Evolutionary conservation across 2,888 invertebrate species (phyloP).

Genomic region (Abrostola triplasia): DNA sequence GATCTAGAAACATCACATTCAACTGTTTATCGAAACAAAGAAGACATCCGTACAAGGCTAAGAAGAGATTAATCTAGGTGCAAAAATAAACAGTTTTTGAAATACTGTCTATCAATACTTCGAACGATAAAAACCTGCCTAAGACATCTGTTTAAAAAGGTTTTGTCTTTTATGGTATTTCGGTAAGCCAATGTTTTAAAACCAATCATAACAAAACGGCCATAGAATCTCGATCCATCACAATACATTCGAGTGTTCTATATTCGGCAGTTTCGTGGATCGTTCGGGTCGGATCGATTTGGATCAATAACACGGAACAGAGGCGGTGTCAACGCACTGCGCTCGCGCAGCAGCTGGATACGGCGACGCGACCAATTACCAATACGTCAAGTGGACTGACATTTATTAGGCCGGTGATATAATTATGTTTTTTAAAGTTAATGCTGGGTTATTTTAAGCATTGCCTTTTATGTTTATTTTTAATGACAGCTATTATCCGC

Average conservation of each 20-base stretch:
- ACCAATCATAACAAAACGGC: slow-evolving; percentile 17
- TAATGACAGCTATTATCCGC: slow-evolving; percentile 3
- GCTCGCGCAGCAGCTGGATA: slow-evolving; percentile 39
- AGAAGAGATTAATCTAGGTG: too few relatives aligned
- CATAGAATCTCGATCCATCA: slow-evolving; percentile 23
- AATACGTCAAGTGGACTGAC: slow-evolving; percentile 54
- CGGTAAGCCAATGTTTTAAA: background rate
- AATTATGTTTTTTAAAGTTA: slow-evolving; percentile 45
- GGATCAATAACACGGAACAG: slow-evolving; percentile 82
- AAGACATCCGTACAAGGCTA: too few relatives aligned
- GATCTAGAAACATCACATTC: too few relatives aligned
- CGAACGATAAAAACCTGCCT: too few relatives aligned
- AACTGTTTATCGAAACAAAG: too few relatives aligned
- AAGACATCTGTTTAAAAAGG: too few relatives aligned
- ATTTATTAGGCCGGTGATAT: slow-evolving; percentile 43
- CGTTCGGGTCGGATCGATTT: slow-evolving; percentile 69
- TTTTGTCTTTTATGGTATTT: background rate
- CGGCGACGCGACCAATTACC: slow-evolving; percentile 53
- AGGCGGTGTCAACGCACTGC: slow-evolving; percentile 77
- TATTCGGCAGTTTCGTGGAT: slow-evolving; percentile 62
- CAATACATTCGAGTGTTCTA: slow-evolving; percentile 41
- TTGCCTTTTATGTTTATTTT: slow-evolving; percentile 31
- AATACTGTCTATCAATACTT: too few relatives aligned
- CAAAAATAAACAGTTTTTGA: too few relatives aligned
- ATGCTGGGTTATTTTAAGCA: slow-evolving; percentile 22